A percentile compares a stretch with the other conserved stretches of the same genome.
Conservation (phyloP, 2,113 vertebrate species). For the Melanerpes formicivorus region DNA sequence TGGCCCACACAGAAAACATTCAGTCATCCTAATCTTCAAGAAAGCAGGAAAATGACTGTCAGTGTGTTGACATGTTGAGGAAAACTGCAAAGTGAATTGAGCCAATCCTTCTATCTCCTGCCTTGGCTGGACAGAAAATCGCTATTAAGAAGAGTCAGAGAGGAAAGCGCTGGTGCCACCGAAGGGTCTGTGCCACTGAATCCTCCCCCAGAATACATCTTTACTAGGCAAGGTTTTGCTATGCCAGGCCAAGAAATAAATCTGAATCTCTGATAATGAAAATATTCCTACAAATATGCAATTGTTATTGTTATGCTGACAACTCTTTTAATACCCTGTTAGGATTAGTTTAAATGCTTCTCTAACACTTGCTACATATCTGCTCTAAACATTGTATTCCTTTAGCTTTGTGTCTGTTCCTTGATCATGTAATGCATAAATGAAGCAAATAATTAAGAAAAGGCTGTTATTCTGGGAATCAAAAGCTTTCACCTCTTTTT, state of each 20-base stretch:
- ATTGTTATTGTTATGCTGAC: not conserved
- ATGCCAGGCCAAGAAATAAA: not conserved
- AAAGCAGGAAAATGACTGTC: not conserved
- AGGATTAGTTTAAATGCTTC: constrained; percentile 4
- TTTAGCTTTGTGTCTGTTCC: not conserved
- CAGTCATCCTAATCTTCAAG: constrained; percentile 26
- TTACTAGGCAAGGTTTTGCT: not conserved
- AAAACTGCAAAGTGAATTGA: constrained; percentile 27
- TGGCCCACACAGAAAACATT: not conserved
- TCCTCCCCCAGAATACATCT: not conserved
- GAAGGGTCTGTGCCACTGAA: not conserved
- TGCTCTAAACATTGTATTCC: not conserved
- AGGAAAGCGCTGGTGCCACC: not conserved
- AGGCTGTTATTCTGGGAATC: not conserved
- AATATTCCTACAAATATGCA: not conserved
- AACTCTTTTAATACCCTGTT: not conserved
- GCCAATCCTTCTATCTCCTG: not conserved
- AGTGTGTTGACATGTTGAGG: not conserved
- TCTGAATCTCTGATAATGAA: not conserved
- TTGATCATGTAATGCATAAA: not conserved
- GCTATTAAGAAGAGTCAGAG: not conserved
- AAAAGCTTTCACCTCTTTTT: not conserved
- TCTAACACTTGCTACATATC: not conserved
- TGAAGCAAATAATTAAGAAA: not conserved
- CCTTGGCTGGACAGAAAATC: not conserved